Evolutionary conservation across 2,113 vertebrate species (phyloP).

Genomic region (Puma concolor): DNA sequence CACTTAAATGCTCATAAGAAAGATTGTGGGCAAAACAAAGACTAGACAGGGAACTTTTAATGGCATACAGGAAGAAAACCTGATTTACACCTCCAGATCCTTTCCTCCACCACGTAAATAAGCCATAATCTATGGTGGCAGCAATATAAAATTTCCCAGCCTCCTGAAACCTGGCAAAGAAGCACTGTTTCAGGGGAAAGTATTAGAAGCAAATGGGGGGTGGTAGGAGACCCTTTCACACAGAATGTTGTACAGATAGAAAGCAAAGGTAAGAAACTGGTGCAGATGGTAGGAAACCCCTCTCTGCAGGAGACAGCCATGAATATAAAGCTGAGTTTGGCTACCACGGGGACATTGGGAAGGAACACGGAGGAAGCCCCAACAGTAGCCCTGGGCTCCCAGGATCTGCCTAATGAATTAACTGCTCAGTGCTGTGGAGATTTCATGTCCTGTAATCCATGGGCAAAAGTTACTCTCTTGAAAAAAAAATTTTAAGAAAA

Average conservation of each 20-base stretch:
- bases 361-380: neutral
- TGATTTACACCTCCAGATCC: neutral
- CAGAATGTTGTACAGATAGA: neutral
- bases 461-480: neutral
- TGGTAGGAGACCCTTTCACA: neutral
- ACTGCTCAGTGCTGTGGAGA: neutral
- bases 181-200: no score
- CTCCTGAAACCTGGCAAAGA: neutral
- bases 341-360: accelerated
- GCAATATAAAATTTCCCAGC: neutral
- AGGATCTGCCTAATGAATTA: neutral
- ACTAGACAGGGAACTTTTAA: neutral
- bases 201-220: neutral
- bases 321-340: neutral
- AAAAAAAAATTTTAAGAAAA: neutral
- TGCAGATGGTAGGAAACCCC: neutral
- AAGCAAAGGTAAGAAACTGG: neutral
- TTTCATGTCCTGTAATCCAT: neutral
- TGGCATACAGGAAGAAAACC: neutral
- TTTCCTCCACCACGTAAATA: neutral
- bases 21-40: neutral
- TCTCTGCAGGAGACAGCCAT: neutral
- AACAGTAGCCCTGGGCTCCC: accelerated
- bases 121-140: neutral
- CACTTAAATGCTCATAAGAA: neutral